Conservation (phyloP, 2,797 vertebrate species). For the Rousettus madagascariensis region DNA sequence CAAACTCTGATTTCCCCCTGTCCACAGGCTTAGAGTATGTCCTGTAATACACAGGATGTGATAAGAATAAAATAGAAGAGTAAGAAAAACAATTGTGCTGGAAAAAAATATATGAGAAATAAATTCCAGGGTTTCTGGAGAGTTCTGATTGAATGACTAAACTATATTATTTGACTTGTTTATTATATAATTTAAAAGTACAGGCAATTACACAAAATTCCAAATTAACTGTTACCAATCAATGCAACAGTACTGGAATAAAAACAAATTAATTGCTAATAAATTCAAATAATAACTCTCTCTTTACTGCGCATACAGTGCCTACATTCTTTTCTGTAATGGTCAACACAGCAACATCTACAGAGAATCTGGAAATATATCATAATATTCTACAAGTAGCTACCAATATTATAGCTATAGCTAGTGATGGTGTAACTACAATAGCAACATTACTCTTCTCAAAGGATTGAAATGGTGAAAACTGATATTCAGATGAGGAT, state of each 20-base stretch:
- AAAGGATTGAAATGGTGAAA: neutral
- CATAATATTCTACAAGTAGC: neutral
- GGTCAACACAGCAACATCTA: neutral
- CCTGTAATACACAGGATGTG: neutral
- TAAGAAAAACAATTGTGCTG: neutral
- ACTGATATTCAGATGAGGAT: neutral
- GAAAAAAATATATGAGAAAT: neutral
- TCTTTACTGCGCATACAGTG: neutral
- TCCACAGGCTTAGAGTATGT: neutral
- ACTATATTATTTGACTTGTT: neutral
- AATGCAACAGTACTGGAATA: neutral
- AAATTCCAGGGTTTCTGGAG: neutral
- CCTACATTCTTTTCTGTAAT: neutral
- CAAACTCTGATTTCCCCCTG: neutral
- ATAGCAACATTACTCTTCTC: neutral
- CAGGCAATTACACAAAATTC: neutral
- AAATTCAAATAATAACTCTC: conserved; percentile 1
- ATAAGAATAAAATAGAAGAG: neutral
- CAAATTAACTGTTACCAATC: neutral
- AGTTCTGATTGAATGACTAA: neutral
- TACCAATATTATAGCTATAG: neutral
- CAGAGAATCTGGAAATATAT: neutral
- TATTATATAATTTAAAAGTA: neutral
- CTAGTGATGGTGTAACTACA: neutral
- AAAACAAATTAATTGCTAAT: conserved; percentile 31